phyloP scores from a whole-genome alignment of 2,113 vertebrate genomes.

The Poeciliopsis prolifica region DNA sequence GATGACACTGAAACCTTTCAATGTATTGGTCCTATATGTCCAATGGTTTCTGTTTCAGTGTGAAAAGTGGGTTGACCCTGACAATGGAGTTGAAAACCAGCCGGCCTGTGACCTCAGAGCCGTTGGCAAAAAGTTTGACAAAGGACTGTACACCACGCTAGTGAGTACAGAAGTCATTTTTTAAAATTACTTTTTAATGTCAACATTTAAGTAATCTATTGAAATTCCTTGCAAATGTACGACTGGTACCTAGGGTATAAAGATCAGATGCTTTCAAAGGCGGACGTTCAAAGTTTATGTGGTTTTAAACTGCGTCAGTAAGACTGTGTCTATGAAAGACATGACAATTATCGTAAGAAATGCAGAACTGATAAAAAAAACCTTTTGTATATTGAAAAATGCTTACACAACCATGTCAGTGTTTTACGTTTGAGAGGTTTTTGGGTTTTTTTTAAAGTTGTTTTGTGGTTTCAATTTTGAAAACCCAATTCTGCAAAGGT shows the following conservation, averaged over 20 bases:
- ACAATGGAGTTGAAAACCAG: constrained; percentile 64
- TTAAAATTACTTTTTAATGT: too few species aligned
- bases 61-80: constrained; percentile 66
- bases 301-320: background rate
- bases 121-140: constrained; percentile 87
- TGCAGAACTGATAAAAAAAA: background rate
- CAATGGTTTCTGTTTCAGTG: constrained; percentile 72
- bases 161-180: constrained; percentile 70
- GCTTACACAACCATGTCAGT: background rate
- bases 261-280: too few species aligned
- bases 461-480: background rate
- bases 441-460: background rate
- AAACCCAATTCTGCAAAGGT: background rate
- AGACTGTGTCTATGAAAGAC: background rate
- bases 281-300: background rate
- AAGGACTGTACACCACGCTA: constrained; percentile 86
- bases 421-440: background rate
- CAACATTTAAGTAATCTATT: too few species aligned
- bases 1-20: background rate
- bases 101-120: constrained; percentile 85
- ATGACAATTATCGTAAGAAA: background rate
- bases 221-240: too few species aligned
- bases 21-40: background rate
- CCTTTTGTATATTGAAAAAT: background rate
- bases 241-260: too few species aligned